Conservation (phyloP, 2,797 vertebrate species). For the Enteromius argenteus region DNA sequence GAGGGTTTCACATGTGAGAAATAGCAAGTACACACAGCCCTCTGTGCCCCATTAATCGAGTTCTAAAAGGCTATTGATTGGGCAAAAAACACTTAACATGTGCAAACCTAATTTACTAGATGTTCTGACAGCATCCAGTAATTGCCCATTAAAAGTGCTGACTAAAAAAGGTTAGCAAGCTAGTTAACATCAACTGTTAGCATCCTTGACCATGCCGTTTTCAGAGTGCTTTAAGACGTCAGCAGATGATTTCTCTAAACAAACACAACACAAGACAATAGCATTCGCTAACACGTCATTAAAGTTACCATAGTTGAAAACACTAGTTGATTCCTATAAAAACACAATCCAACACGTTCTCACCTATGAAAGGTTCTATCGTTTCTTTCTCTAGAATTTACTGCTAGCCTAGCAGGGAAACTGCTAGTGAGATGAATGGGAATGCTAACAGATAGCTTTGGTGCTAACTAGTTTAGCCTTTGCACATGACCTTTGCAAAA, state of each 20-base stretch:
- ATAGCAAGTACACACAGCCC: no score
- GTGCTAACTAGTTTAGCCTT: slow-evolving; percentile 21
- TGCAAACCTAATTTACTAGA: not conserved
- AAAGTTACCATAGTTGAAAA: not conserved
- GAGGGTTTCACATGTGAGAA: not conserved
- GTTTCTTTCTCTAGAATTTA: not conserved
- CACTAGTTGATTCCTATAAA: not conserved
- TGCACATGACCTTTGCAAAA: not conserved
- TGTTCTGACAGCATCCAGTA: not conserved
- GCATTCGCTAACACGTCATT: not conserved
- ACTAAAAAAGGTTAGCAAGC: not conserved
- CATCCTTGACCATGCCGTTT: not conserved
- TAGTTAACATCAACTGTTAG: slow-evolving; percentile 9
- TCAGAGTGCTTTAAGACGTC: not conserved
- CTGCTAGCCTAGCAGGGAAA: not conserved
- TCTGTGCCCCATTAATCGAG: not conserved
- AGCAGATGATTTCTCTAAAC: not conserved
- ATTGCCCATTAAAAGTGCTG: not conserved
- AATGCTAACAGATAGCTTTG: slow-evolving; percentile 9
- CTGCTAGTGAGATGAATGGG: not conserved
- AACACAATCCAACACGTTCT: not conserved
- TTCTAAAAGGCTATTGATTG: not conserved
- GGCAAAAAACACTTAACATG: not conserved
- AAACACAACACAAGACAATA: not conserved
- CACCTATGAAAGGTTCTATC: not conserved